A percentile compares a stretch with the other conserved stretches of the same genome.
Conservation (phyloP, 2,113 vertebrate genomes). For the Oreochromis tanganicae region DNA sequence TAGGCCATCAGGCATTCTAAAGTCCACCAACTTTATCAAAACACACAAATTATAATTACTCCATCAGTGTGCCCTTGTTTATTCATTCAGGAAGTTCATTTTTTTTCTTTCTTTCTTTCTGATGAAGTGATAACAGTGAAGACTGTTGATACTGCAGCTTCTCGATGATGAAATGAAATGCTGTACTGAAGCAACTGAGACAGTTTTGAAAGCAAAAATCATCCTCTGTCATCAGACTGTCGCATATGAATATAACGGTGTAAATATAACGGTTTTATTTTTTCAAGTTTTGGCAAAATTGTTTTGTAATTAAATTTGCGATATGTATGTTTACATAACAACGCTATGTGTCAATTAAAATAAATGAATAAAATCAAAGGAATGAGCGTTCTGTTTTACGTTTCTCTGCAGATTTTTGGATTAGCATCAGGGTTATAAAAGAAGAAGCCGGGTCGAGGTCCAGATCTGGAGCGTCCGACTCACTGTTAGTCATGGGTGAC, state of each 20-base stretch:
- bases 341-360: slow-evolving; percentile 47
- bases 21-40: background rate
- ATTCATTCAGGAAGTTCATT: background rate
- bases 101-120: background rate
- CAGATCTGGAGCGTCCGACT: background rate
- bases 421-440: background rate
- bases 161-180: background rate
- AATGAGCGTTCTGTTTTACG: background rate
- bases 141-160: background rate
- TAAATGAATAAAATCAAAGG: background rate
- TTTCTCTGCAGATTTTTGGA: background rate
- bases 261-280: slow-evolving; percentile 41
- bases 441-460: background rate
- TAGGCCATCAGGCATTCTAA: background rate
- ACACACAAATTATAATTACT: background rate
- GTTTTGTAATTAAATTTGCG: slow-evolving; percentile 58
- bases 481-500: background rate
- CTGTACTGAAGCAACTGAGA: background rate
- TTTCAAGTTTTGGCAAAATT: slow-evolving; percentile 34
- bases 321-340: slow-evolving; percentile 52
- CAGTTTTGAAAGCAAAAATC: background rate
- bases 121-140: background rate
- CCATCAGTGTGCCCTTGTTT: background rate
- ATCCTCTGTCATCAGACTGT: background rate
- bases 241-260: background rate